Percentiles rank a stretch among this genome's conserved stretches.
Evolutionary conservation across 2,113 vertebrate species (phyloP).

Genomic region (Gymnarchus niloticus): DNA sequence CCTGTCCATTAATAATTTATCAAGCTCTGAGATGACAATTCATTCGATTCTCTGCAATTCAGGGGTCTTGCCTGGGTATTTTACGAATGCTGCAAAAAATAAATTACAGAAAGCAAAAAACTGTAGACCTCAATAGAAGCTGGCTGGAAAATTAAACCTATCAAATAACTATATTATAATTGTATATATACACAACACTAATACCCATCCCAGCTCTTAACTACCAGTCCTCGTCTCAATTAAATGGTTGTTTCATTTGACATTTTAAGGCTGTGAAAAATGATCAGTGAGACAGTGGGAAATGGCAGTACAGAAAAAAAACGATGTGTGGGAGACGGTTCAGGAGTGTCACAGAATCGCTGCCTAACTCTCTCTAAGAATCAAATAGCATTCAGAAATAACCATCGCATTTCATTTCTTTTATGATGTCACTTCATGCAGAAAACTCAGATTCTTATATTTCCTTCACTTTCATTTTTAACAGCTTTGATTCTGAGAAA

Average conservation of each 20-base stretch:
- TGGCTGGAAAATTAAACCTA: not conserved
- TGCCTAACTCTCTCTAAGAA: not conserved
- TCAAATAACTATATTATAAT: not conserved
- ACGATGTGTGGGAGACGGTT: not conserved
- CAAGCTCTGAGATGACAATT: constrained; percentile 40
- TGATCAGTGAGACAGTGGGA: not conserved
- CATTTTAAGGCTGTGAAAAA: not conserved
- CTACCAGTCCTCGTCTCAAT: not conserved
- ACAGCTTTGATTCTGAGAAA: constrained; percentile 4
- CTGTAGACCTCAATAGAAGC: no score
- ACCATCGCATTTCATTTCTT: not conserved
- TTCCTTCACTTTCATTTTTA: not conserved
- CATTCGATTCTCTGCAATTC: constrained; percentile 39
- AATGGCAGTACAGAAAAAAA: not conserved
- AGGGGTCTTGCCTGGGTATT: constrained; percentile 15
- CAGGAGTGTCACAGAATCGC: no score
- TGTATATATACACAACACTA: not conserved
- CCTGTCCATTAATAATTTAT: constrained; percentile 44
- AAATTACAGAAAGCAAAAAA: no score
- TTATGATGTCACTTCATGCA: constrained; percentile 1
- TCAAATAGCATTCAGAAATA: constrained; percentile 12
- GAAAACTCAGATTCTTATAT: not conserved
- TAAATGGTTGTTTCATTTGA: constrained; percentile 9
- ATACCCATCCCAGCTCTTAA: not conserved
- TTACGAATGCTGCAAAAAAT: not conserved